A percentile compares a stretch with the other conserved stretches of the same genome.
Conservation (phyloP, 2,113 vertebrate species). For the Scomber japonicus region DNA sequence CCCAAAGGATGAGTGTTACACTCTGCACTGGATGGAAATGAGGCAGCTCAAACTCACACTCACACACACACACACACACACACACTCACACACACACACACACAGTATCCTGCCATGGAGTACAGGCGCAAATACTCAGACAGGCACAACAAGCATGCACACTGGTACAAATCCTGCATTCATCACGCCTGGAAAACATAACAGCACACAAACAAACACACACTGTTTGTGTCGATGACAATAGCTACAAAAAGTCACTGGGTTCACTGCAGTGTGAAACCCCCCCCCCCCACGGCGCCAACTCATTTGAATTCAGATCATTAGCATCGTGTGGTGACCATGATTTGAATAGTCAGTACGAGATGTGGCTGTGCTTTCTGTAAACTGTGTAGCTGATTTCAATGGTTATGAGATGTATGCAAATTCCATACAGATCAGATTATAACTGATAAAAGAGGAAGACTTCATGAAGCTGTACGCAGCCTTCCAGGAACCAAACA, state of each 20-base stretch:
- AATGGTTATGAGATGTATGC: background rate
- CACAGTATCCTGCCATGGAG: background rate
- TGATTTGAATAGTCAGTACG: constrained; percentile 9
- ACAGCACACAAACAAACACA: constrained; percentile 32
- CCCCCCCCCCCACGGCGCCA: too few species aligned
- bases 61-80: constrained; percentile 13
- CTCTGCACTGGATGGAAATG: constrained; percentile 74
- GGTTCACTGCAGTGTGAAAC: background rate
- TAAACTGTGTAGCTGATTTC: background rate
- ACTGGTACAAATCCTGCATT: constrained; percentile 48
- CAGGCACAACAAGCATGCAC: constrained; percentile 20
- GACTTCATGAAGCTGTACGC: background rate
- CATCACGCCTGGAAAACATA: background rate
- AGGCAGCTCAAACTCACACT: constrained; percentile 36
- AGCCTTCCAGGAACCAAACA: background rate
- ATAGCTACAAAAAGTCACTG: background rate
- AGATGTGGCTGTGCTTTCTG: background rate
- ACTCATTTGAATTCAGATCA: constrained; percentile 24
- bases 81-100: constrained; percentile 39
- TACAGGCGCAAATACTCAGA: constrained; percentile 22
- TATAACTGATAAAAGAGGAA: background rate
- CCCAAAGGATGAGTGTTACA: constrained; percentile 69
- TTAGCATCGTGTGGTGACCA: constrained; percentile 8
- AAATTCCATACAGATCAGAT: background rate
- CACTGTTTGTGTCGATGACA: constrained; percentile 29